A percentile compares a stretch with the other conserved stretches of the same genome.
Conservation (phyloP, 1,140 invertebrate species). For the Ridgeia piscesae region DNA sequence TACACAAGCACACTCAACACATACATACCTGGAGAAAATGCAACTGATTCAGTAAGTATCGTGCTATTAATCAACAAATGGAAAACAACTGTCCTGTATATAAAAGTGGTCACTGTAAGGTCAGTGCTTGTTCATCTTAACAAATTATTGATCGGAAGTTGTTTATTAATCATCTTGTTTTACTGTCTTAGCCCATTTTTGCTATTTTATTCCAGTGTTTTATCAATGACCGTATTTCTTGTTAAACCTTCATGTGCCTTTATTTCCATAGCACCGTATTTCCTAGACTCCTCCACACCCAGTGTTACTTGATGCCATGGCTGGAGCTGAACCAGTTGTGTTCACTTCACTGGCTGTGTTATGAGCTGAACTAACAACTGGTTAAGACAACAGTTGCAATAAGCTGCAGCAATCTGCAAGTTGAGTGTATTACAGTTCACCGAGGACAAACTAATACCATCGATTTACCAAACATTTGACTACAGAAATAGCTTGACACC, state of each 20-base stretch:
- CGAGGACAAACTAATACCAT: neutral
- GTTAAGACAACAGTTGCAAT: neutral
- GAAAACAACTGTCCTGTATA: neutral
- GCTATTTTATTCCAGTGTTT: too few species aligned
- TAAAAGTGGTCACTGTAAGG: neutral
- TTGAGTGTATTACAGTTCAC: neutral
- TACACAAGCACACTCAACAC: too few species aligned
- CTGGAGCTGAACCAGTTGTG: too few species aligned
- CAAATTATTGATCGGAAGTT: neutral
- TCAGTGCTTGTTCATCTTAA: neutral
- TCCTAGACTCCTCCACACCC: neutral
- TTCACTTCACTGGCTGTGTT: neutral
- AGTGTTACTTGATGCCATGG: neutral
- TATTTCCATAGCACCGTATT: neutral
- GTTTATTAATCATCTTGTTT: neutral
- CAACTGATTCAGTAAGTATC: too few species aligned
- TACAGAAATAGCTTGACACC: neutral
- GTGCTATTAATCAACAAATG: neutral
- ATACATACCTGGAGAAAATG: too few species aligned
- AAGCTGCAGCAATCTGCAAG: neutral
- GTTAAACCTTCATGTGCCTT: neutral
- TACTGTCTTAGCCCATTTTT: neutral
- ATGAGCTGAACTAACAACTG: neutral
- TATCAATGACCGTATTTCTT: too few species aligned
- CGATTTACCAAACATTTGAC: neutral